phyloP scores from a whole-genome alignment of 2,888 invertebrate species.

The Acrocera orbiculus region DNA sequence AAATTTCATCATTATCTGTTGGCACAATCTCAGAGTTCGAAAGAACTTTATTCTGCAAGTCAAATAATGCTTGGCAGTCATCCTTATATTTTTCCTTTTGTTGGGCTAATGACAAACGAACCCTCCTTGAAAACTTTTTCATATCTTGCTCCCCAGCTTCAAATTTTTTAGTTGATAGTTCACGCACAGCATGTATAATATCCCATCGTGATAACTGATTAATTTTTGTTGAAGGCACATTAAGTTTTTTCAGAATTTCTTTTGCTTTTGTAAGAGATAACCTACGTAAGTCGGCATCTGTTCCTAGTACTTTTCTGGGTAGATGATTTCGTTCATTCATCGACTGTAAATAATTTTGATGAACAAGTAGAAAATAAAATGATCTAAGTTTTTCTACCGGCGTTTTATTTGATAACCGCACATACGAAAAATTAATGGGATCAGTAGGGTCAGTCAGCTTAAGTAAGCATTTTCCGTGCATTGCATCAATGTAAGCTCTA shows the following conservation, averaged over 20 bases:
- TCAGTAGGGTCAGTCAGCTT: conserved; percentile 91
- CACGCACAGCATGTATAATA: conserved; percentile 96
- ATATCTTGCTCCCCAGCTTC: conserved; percentile 96
- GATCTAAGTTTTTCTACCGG: conserved; percentile 35
- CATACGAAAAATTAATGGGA: conserved; percentile 93
- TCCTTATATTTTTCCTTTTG: conserved; percentile 98
- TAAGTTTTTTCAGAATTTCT: conserved; percentile 83
- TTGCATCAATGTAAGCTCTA: conserved; percentile 92
- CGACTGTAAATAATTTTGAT: conserved; percentile 39
- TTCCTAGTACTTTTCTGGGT: conserved; percentile 92
- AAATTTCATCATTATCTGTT: conserved; percentile 91
- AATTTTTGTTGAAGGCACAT: conserved; percentile 93
- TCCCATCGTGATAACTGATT: conserved; percentile 85
- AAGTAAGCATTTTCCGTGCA: conserved; percentile 92
- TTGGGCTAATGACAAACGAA: conserved; percentile 93
- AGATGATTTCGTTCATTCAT: conserved; percentile 81
- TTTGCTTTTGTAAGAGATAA: conserved; percentile 94
- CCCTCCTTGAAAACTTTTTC: conserved; percentile 97
- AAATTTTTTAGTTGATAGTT: conserved; percentile 93
- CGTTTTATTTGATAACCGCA: conserved; percentile 94
- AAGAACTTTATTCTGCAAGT: conserved; percentile 88
- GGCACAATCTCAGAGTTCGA: conserved; percentile 84
- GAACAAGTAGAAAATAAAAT: conserved; percentile 4
- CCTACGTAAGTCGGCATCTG: conserved; percentile 92
- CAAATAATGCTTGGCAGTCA: conserved; percentile 96